phyloP scores from a whole-genome alignment of 2,113 vertebrate species.

The Anolis sagrei region DNA sequence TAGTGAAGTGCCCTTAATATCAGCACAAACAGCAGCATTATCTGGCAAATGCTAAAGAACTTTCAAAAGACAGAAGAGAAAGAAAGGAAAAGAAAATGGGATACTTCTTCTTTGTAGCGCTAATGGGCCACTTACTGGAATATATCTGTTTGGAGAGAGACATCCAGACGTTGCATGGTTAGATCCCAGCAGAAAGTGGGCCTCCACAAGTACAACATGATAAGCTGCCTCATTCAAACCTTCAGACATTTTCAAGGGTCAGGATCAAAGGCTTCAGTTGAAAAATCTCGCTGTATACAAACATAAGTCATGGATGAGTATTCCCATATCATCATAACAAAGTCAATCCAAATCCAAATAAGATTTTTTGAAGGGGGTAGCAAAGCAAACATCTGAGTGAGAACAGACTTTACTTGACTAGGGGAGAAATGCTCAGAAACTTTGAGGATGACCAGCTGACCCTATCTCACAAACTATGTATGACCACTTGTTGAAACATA shows the following conservation, averaged over 20 bases:
- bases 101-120: slow-evolving; percentile 67
- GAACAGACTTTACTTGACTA: slow-evolving; percentile 43
- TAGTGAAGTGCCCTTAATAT: slow-evolving; percentile 73
- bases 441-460: slow-evolving; percentile 30
- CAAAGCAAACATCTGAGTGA: slow-evolving; percentile 20
- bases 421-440: slow-evolving; percentile 11
- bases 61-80: slow-evolving; percentile 43
- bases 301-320: slow-evolving; percentile 46
- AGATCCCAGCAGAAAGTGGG: slow-evolving; percentile 71
- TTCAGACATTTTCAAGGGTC: slow-evolving; percentile 61
- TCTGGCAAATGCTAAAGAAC: slow-evolving; percentile 60
- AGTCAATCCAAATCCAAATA: slow-evolving; percentile 38
- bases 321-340: slow-evolving; percentile 44
- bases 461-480: slow-evolving; percentile 28
- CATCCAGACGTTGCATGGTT: slow-evolving; percentile 69
- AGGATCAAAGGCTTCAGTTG: slow-evolving; percentile 47
- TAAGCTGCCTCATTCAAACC: slow-evolving; percentile 57
- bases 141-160: slow-evolving; percentile 71
- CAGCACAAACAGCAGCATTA: slow-evolving; percentile 75
- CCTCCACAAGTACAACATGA: slow-evolving; percentile 54
- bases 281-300: slow-evolving; percentile 57
- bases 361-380: background rate
- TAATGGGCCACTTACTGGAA: slow-evolving; percentile 81
- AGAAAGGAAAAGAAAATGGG: slow-evolving; percentile 35
- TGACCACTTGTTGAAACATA: slow-evolving; percentile 4